Conservation (phyloP, 2,888 invertebrate species). For the Drosophila mettleri region DNA sequence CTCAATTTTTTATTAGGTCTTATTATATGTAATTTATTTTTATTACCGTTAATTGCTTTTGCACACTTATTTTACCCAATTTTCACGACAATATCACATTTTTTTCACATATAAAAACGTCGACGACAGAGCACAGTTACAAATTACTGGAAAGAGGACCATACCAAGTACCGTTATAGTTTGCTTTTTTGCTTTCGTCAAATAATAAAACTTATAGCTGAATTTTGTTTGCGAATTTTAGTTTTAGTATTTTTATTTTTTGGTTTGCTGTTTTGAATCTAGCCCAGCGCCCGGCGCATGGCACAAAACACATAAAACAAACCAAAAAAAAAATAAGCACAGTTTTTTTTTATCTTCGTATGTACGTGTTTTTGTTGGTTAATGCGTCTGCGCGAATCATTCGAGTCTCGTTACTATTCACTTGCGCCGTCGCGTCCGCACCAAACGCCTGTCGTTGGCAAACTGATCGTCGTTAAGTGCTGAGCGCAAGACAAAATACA, state of each 20-base stretch:
- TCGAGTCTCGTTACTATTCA: constrained; percentile 32
- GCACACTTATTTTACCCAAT: constrained; percentile 27
- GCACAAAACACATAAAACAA: constrained; percentile 44
- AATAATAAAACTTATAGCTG: constrained; percentile 36
- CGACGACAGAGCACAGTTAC: constrained; percentile 20
- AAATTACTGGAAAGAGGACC: constrained; percentile 48
- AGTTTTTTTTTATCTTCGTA: constrained; percentile 33
- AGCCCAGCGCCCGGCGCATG: constrained; percentile 35
- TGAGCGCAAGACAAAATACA: constrained; percentile 58
- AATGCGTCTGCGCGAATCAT: constrained; percentile 66
- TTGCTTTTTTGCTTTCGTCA: constrained; percentile 26
- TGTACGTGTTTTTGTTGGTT: constrained; percentile 43
- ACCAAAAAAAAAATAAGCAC: constrained; percentile 44
- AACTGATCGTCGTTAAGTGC: constrained; percentile 63
- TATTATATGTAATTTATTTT: constrained; percentile 45
- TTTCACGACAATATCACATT: constrained; percentile 21
- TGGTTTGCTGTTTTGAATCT: constrained; percentile 32
- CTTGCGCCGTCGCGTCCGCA: constrained; percentile 68
- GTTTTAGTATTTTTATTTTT: constrained; percentile 39
- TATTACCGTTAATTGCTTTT: constrained; percentile 50
- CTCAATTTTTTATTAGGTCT: constrained; percentile 46
- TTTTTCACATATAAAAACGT: constrained; percentile 14
- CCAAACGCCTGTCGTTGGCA: constrained; percentile 71
- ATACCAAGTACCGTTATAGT: constrained; percentile 56
- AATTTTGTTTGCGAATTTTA: constrained; percentile 39